phyloP scores from a whole-genome alignment of 2,113 vertebrate species.

The Sisor rabdophorus region DNA sequence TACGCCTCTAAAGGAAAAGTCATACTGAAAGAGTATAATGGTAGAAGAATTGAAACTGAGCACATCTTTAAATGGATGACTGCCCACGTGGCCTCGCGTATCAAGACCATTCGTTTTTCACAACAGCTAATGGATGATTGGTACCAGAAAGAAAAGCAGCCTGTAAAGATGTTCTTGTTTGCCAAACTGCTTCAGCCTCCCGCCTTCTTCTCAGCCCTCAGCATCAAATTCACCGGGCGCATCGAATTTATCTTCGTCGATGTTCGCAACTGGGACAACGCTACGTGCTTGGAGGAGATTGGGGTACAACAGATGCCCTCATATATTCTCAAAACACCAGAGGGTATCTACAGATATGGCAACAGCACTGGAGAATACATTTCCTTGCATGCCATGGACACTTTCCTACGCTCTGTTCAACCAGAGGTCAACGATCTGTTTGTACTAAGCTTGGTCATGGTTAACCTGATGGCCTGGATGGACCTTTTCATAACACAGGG shows the following conservation, averaged over 20 bases:
- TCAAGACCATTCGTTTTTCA: conserved; percentile 82
- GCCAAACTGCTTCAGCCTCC: conserved; percentile 88
- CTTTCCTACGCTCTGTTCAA: conserved; percentile 89
- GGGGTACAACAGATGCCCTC: conserved; percentile 82
- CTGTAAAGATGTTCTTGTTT: conserved; percentile 92
- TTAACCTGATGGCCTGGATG: conserved; percentile 98
- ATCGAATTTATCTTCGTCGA: conserved; percentile 98
- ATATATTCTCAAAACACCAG: conserved; percentile 92
- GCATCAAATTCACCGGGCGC: conserved; percentile 95
- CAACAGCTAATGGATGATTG: conserved; percentile 85
- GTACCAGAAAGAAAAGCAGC: conserved; percentile 78
- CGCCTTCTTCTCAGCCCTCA: conserved; percentile 91
- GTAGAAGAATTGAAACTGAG: conserved; percentile 79
- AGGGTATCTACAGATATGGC: conserved; percentile 92
- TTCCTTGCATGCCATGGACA: conserved; percentile 90
- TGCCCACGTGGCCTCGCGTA: conserved; percentile 84
- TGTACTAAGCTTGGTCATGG: conserved; percentile 90
- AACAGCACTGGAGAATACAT: conserved; percentile 91
- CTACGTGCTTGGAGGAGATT: conserved; percentile 80
- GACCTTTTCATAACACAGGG: conserved; percentile 97
- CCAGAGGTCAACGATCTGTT: conserved; percentile 97
- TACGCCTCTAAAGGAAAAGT: conserved; percentile 95
- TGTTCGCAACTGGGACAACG: conserved; percentile 83
- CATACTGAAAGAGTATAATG: conserved; percentile 90
- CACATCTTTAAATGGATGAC: conserved; percentile 98